Evolutionary conservation across 92 coral and sea anemone species (phyloP), one percentile per base, ranked within the genome.

Genomic region (Chrysogorgia sp.): DNA sequence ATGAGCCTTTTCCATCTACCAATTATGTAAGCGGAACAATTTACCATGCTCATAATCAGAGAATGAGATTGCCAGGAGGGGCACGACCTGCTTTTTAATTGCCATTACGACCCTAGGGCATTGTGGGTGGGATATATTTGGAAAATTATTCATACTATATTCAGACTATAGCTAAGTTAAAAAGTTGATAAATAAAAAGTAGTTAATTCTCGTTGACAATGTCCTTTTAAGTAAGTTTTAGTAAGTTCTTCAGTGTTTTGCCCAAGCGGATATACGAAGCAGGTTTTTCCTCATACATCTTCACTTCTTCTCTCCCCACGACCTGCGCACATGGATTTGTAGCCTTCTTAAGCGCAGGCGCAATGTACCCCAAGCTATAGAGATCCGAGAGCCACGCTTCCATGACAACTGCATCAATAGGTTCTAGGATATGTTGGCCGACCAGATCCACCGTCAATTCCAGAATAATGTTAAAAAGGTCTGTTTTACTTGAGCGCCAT

Each of bases 351-450:
- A 93, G 67, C 25, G 52, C 41, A n/a, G 98, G 98, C 23, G 82
- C 79, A 25, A 85, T 68, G 62, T 93, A 93, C 0, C 98, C 97
- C 48, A 93, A 69, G 40, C 98, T 91, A 12, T 89, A 59, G n/a
- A 93, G 71, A 69, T 93, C 98, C 28, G 75, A 34, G 34, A 93
- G 65, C 98, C 98, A 93, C 22, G 98, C 98, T 35, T 91, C 83
- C 2, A 96, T 93, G 52, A 93, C 71, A 14, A 64, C 21, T 17
- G 92, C 97, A 43, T 93, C 98, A 3, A 79, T 83, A 13, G 83
- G 74, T 33, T 85, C 90, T 86, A 91, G 84, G 86, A 93, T 91
- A 23, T 82, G 81, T 15, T 91, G 71, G 21, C 66, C 70, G 0
- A 64, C 94, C 92, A 92, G 86, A 23, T 90, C 97, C 15, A 83